Percentiles rank a stretch among this genome's conserved stretches.
Conservation (phyloP, 1,140 invertebrate species). For the Drosophila guanche region DNA sequence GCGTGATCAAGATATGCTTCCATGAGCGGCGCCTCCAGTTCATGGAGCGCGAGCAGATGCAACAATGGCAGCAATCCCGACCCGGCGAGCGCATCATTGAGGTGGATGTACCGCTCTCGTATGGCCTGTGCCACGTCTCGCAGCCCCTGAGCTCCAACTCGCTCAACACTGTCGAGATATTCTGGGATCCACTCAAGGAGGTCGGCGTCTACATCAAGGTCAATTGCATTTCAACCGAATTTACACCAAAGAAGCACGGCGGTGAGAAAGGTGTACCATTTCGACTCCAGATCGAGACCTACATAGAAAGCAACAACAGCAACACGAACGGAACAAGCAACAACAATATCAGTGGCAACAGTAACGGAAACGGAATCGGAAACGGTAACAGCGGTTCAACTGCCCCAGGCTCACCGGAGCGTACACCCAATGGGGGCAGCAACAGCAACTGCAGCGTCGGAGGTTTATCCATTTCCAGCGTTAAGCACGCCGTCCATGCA, state of each 20-base stretch:
- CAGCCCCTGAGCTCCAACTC: constrained; percentile 87
- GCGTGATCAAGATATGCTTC: constrained; percentile 95
- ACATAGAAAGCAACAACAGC: constrained; percentile 84
- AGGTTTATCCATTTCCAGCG: constrained; percentile 61
- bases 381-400: constrained; percentile 9
- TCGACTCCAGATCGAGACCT: constrained; percentile 96
- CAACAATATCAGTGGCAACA: constrained; percentile 20
- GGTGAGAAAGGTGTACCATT: constrained; percentile 99
- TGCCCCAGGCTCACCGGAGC: constrained; percentile 35
- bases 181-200: constrained; percentile 98
- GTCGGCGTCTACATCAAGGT: constrained; percentile 97
- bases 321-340: constrained; percentile 11
- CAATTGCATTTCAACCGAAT: constrained; percentile 98
- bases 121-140: constrained; percentile 93
- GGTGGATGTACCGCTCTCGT: constrained; percentile 96
- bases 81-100: constrained; percentile 96
- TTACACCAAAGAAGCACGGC: constrained; percentile 98
- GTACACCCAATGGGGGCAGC: constrained; percentile 32
- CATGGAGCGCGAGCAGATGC: constrained; percentile 96
- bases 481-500: constrained; percentile 89
- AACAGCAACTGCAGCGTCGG: constrained; percentile 12
- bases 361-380: constrained; percentile 16
- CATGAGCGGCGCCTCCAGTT: constrained; percentile 98
- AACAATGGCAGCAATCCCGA: constrained; percentile 93
- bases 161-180: constrained; percentile 94